Base-by-base conservation (phyloP, 2,797 vertebrate species). In the Gymnodraco acuticeps region DNA sequence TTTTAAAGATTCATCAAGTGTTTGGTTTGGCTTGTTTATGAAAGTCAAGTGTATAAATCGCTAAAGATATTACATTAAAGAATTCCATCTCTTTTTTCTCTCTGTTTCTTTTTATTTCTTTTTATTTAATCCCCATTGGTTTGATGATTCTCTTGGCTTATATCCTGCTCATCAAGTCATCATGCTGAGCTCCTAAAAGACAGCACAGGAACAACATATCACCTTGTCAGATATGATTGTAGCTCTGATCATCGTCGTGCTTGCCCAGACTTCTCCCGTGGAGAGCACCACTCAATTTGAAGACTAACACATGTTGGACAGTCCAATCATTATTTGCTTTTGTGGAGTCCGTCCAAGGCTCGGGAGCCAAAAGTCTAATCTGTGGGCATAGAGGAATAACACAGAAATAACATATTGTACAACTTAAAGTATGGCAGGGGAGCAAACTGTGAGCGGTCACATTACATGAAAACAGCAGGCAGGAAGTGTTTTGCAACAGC, bases 401-500 rank as follows among this genome's bases (percentile, higher is more conserved):
- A 84, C 56, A 87, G 82, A 83, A 92, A 91, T 92, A 87, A 92
- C 91, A 93, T 92, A 90, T 91, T 93, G 89, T 88, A 88, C 86
- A 87, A 89, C 83, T 91, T 90, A 92, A 90, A 92, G 88, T 82
- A 86, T 87, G 85, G 90, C 87, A 84, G 86, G 89, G 88, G 87
- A 93, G 91, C 85, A 77, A 85, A 90, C 87, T 85, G 86, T 79
- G 90, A 90, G 91, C 75, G 90, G 86, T 92, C 91, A 86, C 86
- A 88, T 92, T 92, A 93, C 93, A 92, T 85, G 86, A 91, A 93
- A 92, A 92, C 90, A 93, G 90, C 92, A 91, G 91, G 91, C 92
- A 94, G 92, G 93, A 94, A 94, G 93, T 93, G 93, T 93, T 93
- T 94, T 93, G 92, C 90, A 94, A 91, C 91, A 87, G 93, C 89